phyloP scores from a whole-genome alignment of 2,888 invertebrate species.

The Archips xylosteana region DNA sequence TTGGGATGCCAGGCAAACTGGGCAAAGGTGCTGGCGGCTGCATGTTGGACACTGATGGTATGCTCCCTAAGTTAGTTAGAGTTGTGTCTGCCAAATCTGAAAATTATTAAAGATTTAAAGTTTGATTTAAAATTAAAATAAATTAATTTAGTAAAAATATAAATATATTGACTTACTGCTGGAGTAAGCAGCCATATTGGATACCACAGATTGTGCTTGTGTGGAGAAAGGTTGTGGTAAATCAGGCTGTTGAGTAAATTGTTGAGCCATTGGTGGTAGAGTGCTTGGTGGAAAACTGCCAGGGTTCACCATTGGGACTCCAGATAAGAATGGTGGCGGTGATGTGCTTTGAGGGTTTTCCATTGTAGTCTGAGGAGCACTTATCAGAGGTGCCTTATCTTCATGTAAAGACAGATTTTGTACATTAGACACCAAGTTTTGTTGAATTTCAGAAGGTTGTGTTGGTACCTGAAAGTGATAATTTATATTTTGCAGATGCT shows the following conservation, averaged over 20 bases:
- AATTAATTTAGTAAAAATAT: not conserved
- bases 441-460: conserved; percentile 54
- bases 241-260: conserved; percentile 47
- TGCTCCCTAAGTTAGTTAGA: conserved; percentile 79
- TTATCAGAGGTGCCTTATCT: conserved; percentile 64
- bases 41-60: conserved; percentile 80
- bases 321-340: conserved; percentile 79
- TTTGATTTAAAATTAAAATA: not conserved
- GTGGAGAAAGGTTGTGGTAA: conserved; percentile 58
- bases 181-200: conserved; percentile 79
- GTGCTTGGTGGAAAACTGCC: conserved; percentile 58
- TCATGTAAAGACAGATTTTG: conserved; percentile 67
- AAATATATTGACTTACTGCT: conserved; percentile 70
- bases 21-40: conserved; percentile 84
- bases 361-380: conserved; percentile 54
- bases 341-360: conserved; percentile 55
- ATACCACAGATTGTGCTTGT: conserved; percentile 74
- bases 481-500: conserved; percentile 10
- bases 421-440: conserved; percentile 59
- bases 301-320: conserved; percentile 83
- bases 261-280: conserved; percentile 44
- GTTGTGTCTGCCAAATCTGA: conserved; percentile 80
- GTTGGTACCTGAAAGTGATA: conserved; percentile 58
- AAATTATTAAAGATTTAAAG: not conserved
- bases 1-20: conserved; percentile 80